Conservation (phyloP, 2,888 invertebrate genomes). For the Crossocerus cetratus region DNA sequence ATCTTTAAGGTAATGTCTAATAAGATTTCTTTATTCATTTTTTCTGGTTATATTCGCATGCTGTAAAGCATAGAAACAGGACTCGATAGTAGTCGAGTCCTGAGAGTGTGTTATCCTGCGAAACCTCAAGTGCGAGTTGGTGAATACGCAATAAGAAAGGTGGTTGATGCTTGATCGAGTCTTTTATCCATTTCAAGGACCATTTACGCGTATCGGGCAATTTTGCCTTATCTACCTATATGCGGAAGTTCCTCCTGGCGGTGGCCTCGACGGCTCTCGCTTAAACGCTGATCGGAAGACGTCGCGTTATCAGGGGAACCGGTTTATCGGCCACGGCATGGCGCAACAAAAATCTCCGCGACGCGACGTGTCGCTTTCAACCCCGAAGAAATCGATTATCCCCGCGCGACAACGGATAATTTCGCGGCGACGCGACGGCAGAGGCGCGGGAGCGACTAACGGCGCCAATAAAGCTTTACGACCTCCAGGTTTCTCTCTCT, state of each 20-base stretch:
- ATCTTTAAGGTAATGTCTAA: too few relatives aligned
- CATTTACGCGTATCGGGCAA: conserved; percentile 44
- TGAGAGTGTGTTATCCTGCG: too few relatives aligned
- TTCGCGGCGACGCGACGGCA: conserved; percentile 18
- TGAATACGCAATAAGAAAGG: neutral
- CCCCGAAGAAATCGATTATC: conserved; percentile 49
- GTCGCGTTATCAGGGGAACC: neutral
- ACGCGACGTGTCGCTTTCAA: neutral
- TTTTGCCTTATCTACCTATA: conserved; percentile 52
- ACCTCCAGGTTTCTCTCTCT: neutral
- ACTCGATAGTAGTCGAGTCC: too few relatives aligned
- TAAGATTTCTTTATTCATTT: too few relatives aligned
- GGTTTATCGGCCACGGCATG: conserved; percentile 52
- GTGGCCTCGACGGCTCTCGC: too few relatives aligned
- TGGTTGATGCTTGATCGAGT: conserved; percentile 47
- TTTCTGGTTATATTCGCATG: too few relatives aligned
- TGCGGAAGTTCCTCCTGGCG: too few relatives aligned
- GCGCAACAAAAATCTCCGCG: conserved; percentile 51
- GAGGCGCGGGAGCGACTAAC: neutral
- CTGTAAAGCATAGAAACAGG: too few relatives aligned
- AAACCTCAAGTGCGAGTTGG: too few relatives aligned
- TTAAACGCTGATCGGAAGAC: too few relatives aligned
- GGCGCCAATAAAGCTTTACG: neutral
- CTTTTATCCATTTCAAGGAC: conserved; percentile 55
- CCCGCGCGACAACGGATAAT: conserved; percentile 49